Base-by-base conservation (phyloP, 2,113 vertebrate genomes). In the Bucco capensis region DNA sequence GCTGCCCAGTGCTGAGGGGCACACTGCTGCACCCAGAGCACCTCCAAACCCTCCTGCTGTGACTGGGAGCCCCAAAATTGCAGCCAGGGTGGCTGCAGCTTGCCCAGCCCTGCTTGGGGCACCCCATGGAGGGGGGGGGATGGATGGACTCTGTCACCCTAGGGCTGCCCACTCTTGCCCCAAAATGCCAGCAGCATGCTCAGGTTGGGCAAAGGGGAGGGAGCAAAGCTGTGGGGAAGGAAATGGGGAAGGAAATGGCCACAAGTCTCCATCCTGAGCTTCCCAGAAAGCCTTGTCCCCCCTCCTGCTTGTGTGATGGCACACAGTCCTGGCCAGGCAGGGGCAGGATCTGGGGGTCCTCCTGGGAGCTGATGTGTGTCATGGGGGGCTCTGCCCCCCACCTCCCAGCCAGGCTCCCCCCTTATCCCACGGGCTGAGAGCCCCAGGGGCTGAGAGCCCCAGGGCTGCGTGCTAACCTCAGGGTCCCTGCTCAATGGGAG, bases 401-500 rank as follows among this genome's bases (percentile, higher is more conserved):
- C 1, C 19, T 81, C 28, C 27, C 61, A 21, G 15, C 31, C 28
- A 3, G 35, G 2, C 17, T 8, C 37, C 33, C 46, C 64, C 23
- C 40, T 8, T n/a, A 0, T 51, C 19, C 86, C 8, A n/a, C 9
- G 12, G 38, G 49, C 51, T 2, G 13, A 25, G 76, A 1, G 0
- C 47, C 19, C 86, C 8, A n/a, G 8, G 12, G 38, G 49, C 51
- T 2, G 13, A 25, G 76, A 1, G 24, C 49, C 79, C 86, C 73
- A 10, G 0, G 71, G 87, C 92, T 96, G 95, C 80, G 76, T 80
- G 83, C 60, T 92, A 54, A 95, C 92, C 90, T 66, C 92, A 30
- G 95, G 83, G 90, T 70, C 88, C 49, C 69, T 2, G 8, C 72
- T 96, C 25, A 96, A 96, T 96, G 94, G 92, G 80, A 96, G 95